Base-by-base conservation (phyloP, 2,888 invertebrate species). In the Encarsia formosa region DNA sequence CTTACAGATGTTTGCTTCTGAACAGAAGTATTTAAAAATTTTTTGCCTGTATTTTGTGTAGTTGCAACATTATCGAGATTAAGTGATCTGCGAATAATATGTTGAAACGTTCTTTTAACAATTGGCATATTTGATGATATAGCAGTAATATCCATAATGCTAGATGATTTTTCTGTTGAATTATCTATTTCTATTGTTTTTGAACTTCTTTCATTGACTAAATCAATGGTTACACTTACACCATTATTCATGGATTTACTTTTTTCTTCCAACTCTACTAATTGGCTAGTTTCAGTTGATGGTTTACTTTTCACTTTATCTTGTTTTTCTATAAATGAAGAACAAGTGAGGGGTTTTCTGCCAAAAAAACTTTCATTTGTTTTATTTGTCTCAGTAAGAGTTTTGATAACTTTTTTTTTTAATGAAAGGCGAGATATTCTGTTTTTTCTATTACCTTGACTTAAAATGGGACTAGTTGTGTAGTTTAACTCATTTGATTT, bases 341-440 rank as follows among this genome's bases (percentile, higher is more conserved):
- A 69, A 54, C 62, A 68, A n/a, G 52, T 56, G 32, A 67, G 37
- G 18, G 69, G 68, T 2, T 23, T 16, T 39, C 56, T 60, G 6
- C 50, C 39, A 9, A 39, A 19, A 31, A 49, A 49, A 31, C 45
- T 54, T 34, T 52, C 52, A 18, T 24, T 47, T 31, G 32, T 22
- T 19, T 18, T 44, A 26, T 9, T 39, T 26, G 41, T 23, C 16
- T 48, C 16, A 3, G 16, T 26, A 4, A 16, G 4, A n/a, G 5
- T n/a, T 32, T 35, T 23, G 32, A 15, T 18, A 13, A 26, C 15
- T 40, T 49, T 48, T 16, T 51, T 50, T 35, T 48, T 54, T 26
- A 49, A 43, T 40, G 54, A 51, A 34, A 44, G 24, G 9, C 39
- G 6, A 18, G 31, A 55, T 15, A 3, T 5, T 48, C 22, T 40